Base-by-base conservation (phyloP, 2,113 vertebrate species). In the Neomonachus schauinslandi region DNA sequence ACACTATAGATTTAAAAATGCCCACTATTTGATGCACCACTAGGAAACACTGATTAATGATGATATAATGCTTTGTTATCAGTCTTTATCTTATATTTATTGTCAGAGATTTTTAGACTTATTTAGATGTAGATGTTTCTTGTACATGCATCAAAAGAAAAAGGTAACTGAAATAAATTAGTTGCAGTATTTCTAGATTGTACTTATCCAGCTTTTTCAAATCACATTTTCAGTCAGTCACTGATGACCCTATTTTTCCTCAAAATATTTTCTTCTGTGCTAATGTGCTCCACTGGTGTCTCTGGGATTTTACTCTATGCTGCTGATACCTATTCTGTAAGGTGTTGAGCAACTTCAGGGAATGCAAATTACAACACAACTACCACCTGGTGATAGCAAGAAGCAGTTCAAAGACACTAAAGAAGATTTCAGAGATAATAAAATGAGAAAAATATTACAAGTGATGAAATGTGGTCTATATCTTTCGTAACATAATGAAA, bases 191-290 rank as follows among this genome's bases (percentile, higher is more conserved):
- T 92, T 92, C 13, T 24, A 93, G 53, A 85, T 31, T 76, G 26
- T 86, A 76, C 13, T 97, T 92, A 76, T 80, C 59, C n/a, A 67
- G 19, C 61, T 92, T 89, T 89, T 92, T 69, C 57, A 92, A 96
- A 94, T 81, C 72, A 86, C 21, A 80, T 67, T 82, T 79, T 94
- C 18, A 59, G 21, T 86, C 39, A 59, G 1, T 80, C 53, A 74
- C 5, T 6, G 39, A 82, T 1, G 49, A 55, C 6, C n/a, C 36
- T 87, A 16, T 87, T 77, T 90, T 69, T 46, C 61, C 85, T 80
- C 51, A 63, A 83, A 67, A 39, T 53, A 89, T n/a, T 69, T 84
- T 61, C 53, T 59, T 81, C 51, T 42, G 9, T 92, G 65, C 15
- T 92, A 31, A 81, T 59, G 18, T 51, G 39, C 11, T 91, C 67